phyloP scores from a whole-genome alignment of 2,888 invertebrate species.

The Oligia fasciuncula region DNA sequence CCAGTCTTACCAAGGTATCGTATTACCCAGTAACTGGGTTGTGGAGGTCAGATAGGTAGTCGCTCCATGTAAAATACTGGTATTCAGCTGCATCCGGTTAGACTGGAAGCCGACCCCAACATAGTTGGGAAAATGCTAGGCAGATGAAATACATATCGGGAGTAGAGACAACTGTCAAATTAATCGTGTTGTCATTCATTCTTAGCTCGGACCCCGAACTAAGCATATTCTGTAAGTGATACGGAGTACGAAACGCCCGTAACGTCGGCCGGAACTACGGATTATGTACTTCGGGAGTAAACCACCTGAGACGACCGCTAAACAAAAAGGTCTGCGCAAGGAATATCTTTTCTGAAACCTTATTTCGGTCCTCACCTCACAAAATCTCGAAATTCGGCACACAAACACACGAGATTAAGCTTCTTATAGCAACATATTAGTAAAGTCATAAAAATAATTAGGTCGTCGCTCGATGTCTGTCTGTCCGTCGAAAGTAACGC shows the following conservation, averaged over 20 bases:
- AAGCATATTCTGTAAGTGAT: background rate
- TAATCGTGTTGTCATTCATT: too few species aligned
- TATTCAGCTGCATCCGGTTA: too few species aligned
- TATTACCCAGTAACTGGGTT: too few species aligned
- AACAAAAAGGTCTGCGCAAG: too few species aligned
- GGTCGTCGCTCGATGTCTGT: constrained; percentile 34
- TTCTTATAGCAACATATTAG: background rate
- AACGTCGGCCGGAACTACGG: background rate
- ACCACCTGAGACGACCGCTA: background rate
- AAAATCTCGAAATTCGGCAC: background rate
- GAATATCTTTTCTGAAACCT: background rate
- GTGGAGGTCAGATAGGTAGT: too few species aligned
- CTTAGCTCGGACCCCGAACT: background rate
- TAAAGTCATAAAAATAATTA: constrained; percentile 44
- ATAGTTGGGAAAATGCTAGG: too few species aligned
- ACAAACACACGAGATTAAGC: background rate
- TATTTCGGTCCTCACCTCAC: background rate
- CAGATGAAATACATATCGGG: background rate
- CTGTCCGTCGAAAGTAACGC: constrained; percentile 26
- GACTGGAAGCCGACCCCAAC: too few species aligned
- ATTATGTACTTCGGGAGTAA: background rate
- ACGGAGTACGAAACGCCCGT: background rate
- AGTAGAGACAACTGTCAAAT: too few species aligned
- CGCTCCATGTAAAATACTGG: too few species aligned
- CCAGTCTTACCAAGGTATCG: too few species aligned